Percentiles rank a stretch among this genome's conserved stretches.
These are phyloP conservation scores for Ecliptopera silaceata DNA, from an alignment of 2,888 invertebrate species.

Conservation along the genomic window DNA sequence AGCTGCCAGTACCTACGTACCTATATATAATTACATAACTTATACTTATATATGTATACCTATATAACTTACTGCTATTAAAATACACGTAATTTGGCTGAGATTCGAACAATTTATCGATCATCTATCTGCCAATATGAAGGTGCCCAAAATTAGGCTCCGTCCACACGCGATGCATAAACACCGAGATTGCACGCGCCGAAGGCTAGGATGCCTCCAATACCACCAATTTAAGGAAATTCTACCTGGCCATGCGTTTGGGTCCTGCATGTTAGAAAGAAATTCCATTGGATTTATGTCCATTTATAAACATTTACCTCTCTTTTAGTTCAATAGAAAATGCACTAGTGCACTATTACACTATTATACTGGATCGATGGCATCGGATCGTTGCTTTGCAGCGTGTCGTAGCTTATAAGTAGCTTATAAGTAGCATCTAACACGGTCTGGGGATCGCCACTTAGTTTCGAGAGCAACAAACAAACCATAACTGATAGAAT, in stretches of 20 bases:
- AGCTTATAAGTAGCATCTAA: too few species aligned
- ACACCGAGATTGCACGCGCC: constrained; percentile 30
- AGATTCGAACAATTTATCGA: constrained; percentile 25
- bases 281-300: background rate
- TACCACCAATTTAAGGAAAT: constrained; percentile 8
- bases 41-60: background rate
- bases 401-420: too few species aligned
- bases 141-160: constrained; percentile 21
- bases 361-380: too few species aligned
- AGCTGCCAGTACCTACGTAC: background rate
- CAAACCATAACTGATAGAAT: too few species aligned
- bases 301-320: background rate
- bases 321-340: too few species aligned
- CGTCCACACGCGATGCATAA: constrained; percentile 34
- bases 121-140: constrained; percentile 6
- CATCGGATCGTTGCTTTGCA: too few species aligned
- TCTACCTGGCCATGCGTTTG: constrained; percentile 11
- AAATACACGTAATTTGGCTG: constrained; percentile 6
- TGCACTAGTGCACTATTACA: too few species aligned
- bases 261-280: background rate
- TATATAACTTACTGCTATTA: background rate
- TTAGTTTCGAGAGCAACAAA: too few species aligned
- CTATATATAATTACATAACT: background rate
- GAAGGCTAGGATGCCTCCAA: constrained; percentile 12
- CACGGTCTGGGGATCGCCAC: too few species aligned